Base-by-base conservation (phyloP, 2,797 vertebrate species). In the Anniella stebbinsi region DNA sequence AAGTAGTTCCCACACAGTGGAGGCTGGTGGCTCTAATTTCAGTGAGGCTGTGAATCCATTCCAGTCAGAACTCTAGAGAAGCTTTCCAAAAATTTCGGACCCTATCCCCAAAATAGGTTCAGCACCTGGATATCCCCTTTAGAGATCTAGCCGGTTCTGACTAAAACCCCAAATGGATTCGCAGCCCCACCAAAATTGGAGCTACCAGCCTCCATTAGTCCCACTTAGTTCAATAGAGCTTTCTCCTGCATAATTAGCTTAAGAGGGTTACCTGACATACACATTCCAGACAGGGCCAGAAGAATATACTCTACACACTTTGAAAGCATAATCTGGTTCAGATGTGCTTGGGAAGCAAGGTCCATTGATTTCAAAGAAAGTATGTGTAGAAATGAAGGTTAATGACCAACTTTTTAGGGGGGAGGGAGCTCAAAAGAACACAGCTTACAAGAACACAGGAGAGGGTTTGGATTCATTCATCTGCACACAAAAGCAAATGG, bases 401-500 rank as follows among this genome's bases (percentile, higher is more conserved):
- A 63, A 66, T n/a, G 63, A n/a, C 38, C 48, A 83, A 48, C 48
- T 51, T 91, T 86, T 70, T 51, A 33, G 7, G n/a, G 25, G 38
- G 30, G 4, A 38, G 41, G 21, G 17, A 80, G 51, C 63, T 83
- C 73, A 12, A 45, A 80, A 51, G 13, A 77, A 60, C 54, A 28
- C 38, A 38, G 66, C 72, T 83, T 84, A 45, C 33, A 78, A 83
- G 38, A 89, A 84, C 48, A 81, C 63, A 70, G 38, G 38, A 80
- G 80, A 89, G 78, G 60, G 15, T 75, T 86, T 92, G 63, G 70
- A 80, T 89, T 84, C 38, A 84, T 84, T 92, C 63, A n/a, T 89
- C 63, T 83, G 80, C 51, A 78, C 88, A 92, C 72, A 92, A 89
- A 60, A 70, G 63, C 51, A 87, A 89, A 89, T 89, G 84, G 72